Conservation (phyloP, 2,888 invertebrate genomes). For the Volucella bombylans region DNA sequence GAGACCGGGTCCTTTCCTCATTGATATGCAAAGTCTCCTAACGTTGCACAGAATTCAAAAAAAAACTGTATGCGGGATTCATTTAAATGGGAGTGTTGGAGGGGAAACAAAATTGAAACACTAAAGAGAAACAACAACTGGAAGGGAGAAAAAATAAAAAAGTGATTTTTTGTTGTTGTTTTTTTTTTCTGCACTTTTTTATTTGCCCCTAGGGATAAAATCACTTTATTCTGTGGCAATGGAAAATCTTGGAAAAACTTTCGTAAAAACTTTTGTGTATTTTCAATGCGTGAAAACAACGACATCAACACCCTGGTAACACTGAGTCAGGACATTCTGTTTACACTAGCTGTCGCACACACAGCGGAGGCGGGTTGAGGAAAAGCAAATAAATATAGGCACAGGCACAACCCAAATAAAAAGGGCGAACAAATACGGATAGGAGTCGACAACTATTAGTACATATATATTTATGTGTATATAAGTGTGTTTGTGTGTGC, state of each 20-base stretch:
- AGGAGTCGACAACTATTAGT: constrained; percentile 1
- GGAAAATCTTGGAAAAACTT: constrained; percentile 61
- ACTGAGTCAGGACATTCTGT: constrained; percentile 49
- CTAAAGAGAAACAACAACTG: constrained; percentile 45
- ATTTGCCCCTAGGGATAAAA: constrained; percentile 54
- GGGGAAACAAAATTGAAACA: not conserved
- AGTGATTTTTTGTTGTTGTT: not conserved
- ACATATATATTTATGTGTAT: no score
- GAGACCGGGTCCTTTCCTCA: constrained; percentile 38
- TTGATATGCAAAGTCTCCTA: constrained; percentile 70
- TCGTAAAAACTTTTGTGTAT: constrained; percentile 47
- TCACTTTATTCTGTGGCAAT: constrained; percentile 63
- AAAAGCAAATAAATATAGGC: constrained; percentile 30
- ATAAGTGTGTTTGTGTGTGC: constrained; percentile 9
- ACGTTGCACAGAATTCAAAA: constrained; percentile 52
- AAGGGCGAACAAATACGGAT: constrained; percentile 3
- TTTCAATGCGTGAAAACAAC: constrained; percentile 66
- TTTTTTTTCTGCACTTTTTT: constrained; percentile 19
- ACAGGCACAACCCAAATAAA: constrained; percentile 32
- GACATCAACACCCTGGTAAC: constrained; percentile 55
- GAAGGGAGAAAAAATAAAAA: constrained; percentile 22
- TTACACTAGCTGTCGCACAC: constrained; percentile 41
- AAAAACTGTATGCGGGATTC: constrained; percentile 32
- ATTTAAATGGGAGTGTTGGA: not conserved
- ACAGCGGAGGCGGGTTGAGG: not conserved